These are phyloP conservation scores for Adelognathus sp. DNA, from an alignment of 2,888 invertebrate genomes.

Conservation along the genomic window DNA sequence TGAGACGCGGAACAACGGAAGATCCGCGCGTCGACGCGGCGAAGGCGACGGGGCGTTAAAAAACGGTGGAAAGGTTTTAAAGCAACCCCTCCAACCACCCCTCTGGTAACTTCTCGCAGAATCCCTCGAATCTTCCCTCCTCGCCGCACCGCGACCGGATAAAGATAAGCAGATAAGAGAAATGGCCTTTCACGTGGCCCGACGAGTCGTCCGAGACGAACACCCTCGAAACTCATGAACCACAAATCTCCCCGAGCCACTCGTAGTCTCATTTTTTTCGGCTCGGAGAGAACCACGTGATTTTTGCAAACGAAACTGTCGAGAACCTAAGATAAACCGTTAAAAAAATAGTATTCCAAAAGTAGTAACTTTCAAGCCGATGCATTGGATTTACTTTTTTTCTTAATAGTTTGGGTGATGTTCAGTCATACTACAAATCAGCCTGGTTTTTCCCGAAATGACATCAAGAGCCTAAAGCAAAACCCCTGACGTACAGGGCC, in stretches of 20 bases:
- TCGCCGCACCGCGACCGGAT: slow-evolving; percentile 58
- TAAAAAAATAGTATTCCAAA: too few species aligned
- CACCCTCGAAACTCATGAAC: not conserved
- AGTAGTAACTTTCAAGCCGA: too few species aligned
- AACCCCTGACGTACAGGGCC: too few species aligned
- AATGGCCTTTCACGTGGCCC: slow-evolving; percentile 59
- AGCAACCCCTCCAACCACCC: slow-evolving; percentile 32
- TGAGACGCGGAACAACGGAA: slow-evolving; percentile 42
- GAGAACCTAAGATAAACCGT: not conserved
- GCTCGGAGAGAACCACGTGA: not conserved
- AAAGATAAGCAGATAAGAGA: slow-evolving; percentile 67
- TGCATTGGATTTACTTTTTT: too few species aligned
- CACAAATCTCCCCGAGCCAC: slow-evolving; percentile 21
- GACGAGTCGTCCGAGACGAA: slow-evolving; percentile 14
- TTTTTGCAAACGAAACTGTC: not conserved
- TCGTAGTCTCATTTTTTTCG: slow-evolving; percentile 8
- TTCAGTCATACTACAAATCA: too few species aligned
- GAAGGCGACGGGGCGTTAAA: slow-evolving; percentile 41
- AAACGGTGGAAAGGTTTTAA: slow-evolving; percentile 53
- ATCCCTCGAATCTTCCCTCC: slow-evolving; percentile 25
- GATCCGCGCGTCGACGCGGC: slow-evolving; percentile 37
- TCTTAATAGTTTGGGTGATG: too few species aligned
- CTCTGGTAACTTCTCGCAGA: slow-evolving; percentile 33
- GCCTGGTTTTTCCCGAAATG: too few species aligned
- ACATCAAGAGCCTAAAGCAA: too few species aligned